These are phyloP conservation scores for Drosophila peninsularis DNA, from an alignment of 2,888 invertebrate genomes.

Conservation along the genomic window DNA sequence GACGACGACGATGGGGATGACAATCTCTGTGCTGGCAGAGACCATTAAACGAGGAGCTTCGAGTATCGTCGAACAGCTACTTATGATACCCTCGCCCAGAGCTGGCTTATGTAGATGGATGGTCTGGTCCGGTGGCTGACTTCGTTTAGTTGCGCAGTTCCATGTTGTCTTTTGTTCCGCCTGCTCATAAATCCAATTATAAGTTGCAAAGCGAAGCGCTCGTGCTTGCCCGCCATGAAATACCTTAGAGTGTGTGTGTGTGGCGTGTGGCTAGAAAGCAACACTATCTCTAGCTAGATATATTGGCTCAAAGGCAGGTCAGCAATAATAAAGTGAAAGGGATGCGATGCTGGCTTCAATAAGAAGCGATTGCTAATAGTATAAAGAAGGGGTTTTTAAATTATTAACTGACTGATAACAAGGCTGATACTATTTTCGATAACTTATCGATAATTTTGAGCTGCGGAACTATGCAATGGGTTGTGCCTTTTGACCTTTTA, in stretches of 20 bases:
- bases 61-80: conserved; percentile 49
- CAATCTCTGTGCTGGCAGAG: conserved; percentile 36
- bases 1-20: conserved; percentile 23
- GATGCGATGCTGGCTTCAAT: background rate
- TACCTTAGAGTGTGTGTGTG: background rate
- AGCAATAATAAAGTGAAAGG: conserved; percentile 5
- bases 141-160: conserved; percentile 13
- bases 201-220: conserved; percentile 61
- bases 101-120: conserved; percentile 58
- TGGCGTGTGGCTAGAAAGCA: background rate
- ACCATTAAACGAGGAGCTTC: conserved; percentile 47
- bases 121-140: conserved; percentile 16
- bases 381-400: background rate
- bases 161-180: conserved; percentile 28
- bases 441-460: too few relatives aligned
- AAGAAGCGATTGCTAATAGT: background rate
- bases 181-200: conserved; percentile 75
- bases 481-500: too few relatives aligned
- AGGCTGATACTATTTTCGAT: too few relatives aligned
- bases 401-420: too few relatives aligned
- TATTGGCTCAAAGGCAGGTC: background rate
- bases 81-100: conserved; percentile 44
- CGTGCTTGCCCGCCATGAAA: conserved; percentile 32
- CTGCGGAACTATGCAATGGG: too few relatives aligned
- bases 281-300: background rate